Base-by-base conservation (phyloP, 2,797 vertebrate genomes). In the Phrynocephalus forsythii region DNA sequence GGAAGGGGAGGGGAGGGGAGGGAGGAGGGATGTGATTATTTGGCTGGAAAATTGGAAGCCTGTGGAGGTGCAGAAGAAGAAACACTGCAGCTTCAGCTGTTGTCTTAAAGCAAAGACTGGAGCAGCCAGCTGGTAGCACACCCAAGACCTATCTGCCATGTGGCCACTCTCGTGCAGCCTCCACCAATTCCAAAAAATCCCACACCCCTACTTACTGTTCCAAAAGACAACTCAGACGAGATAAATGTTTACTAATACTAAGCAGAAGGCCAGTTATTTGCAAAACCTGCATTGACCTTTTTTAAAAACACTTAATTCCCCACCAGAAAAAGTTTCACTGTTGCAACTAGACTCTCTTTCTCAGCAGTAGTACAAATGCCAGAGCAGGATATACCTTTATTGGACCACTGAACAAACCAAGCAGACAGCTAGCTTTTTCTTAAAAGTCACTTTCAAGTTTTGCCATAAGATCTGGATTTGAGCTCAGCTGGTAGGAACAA, bases 81-180 rank as follows among this genome's bases (percentile, higher is more conserved):
- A 30, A 28, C 50, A 1, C 63, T n/a, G 60, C 26, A 60, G 26
- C 26, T 10, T 71, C 50, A 69, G 66, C 63, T 77, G 7, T 20
- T 60, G 30, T 67, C 24, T 82, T 60, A 44, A 30, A 89, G 73
- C 22, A 63, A 87, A 85, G 73, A 22, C 26, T 82, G 77, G 73
- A 87, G 82, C 90, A 78, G 82, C 78, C 77, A 82, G 90, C 88
- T 24, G 5, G 82, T 88, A 78, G 82, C 78, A 44, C 63, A 48
- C n/a, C 52, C 24, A 80, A 50, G 10, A 76, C 15, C 33, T 11
- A 30, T 50, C 66, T 44, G 48, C 52, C 56, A 69, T 66, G 38
- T 48, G 69, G 69, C 33, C 9, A 30, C 50, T 67, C 22, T 63
- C 20, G 16, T 28, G 52, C 78, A 72, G n/a, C 18, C 16, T 56